Evolutionary conservation across 2,113 vertebrate species (phyloP), one percentile per base, ranked within the genome.

Genomic region (Entelurus aequoreus): DNA sequence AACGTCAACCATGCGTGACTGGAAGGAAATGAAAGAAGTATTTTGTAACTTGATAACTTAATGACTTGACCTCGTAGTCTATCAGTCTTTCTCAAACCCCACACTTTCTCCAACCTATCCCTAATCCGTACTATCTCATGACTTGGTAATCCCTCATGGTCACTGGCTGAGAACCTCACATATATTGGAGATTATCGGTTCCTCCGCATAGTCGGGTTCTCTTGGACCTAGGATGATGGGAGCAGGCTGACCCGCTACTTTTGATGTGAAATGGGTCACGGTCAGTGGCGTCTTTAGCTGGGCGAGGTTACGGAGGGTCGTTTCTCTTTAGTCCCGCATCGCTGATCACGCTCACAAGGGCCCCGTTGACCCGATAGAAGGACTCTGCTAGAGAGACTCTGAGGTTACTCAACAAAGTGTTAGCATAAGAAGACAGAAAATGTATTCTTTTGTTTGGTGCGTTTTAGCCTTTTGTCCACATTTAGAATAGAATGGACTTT

Each of bases 81-180:
- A 38, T 8, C 56, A 46, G 42, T 11, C 42, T 46, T 46, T 46
- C 5, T 46, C 42, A 46, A 46, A 46, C 42, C 42, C 10, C 8
- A 44, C 42, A 44, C 42, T 44, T 44, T 44, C 10, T 12, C 42
- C 3, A 11, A 46, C 75, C 37, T 65, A 19, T 55, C 56, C 65
- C 77, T 83, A 84, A 84, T 77, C 81, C 71, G 56, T 61, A 65
- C 72, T 63, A 74, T 86, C 83, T 76, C 79, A 79, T 84, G 87
- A 88, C 80, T 72, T 66, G 74, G 72, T 75, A 57, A 16, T 84
- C 67, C 53, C 48, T 70, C 78, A 62, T 67, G 66, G 61, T 76
- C 65, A 72, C 19, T 65, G 63, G 72, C 44, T 71, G 47, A 48
- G 60, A 48, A 40, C 54, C 72, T 68, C 19, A 46, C 70, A 74